A percentile compares a stretch with the other conserved stretches of the same genome.
These are phyloP conservation scores for Okapia johnstoni DNA, from an alignment of 2,113 vertebrate genomes.

Conservation along the genomic window DNA sequence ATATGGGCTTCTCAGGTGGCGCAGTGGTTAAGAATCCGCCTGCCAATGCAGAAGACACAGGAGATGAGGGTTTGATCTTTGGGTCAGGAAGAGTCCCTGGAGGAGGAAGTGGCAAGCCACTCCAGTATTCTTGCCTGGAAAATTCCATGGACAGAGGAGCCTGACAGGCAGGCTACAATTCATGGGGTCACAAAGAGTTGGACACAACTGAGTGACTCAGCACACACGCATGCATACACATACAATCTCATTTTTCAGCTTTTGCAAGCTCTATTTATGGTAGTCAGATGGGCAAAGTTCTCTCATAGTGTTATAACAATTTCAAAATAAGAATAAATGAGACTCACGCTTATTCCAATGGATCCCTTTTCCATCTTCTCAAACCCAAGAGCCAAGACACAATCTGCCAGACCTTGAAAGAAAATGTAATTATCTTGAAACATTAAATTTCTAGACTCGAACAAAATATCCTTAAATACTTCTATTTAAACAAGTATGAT, in stretches of 20 bases:
- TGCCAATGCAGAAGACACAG: neutral
- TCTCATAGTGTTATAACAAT: neutral
- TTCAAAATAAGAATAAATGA: conserved; percentile 17
- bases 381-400: conserved; percentile 95
- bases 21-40: neutral
- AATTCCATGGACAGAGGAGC: neutral
- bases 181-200: neutral
- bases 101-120: neutral
- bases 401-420: conserved; percentile 89
- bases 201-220: neutral
- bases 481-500: conserved; percentile 24
- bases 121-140: neutral
- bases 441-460: conserved; percentile 13
- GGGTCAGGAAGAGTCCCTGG: neutral
- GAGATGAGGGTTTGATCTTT: neutral
- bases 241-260: neutral
- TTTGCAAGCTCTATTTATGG: neutral
- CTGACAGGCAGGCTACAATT: neutral
- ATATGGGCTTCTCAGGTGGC: neutral
- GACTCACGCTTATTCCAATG: conserved; percentile 80
- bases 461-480: conserved; percentile 20
- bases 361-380: conserved; percentile 94
- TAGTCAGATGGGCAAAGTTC: neutral
- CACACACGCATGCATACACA: neutral
- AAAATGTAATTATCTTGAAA: conserved; percentile 51